These are phyloP conservation scores for Hephaestus fuliginosus DNA, from an alignment of 2,797 vertebrate species.

Conservation along the genomic window DNA sequence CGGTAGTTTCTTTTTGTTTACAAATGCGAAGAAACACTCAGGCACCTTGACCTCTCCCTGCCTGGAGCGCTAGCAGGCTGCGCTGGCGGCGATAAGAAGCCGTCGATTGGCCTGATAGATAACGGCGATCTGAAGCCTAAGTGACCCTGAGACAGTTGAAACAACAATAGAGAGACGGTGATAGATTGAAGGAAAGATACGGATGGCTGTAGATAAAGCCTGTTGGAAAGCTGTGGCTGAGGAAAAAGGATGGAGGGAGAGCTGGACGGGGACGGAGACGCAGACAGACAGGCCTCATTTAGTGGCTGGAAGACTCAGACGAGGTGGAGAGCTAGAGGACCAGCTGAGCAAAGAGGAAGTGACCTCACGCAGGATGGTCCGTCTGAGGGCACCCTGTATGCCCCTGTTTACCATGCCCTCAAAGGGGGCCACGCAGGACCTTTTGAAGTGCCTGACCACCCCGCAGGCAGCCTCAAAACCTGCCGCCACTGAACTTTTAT, in stretches of 20 bases:
- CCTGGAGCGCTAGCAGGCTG: slow-evolving; percentile 67
- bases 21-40: slow-evolving; percentile 71
- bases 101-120: slow-evolving; percentile 75
- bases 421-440: slow-evolving; percentile 72
- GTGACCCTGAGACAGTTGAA: slow-evolving; percentile 73
- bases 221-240: slow-evolving; percentile 24
- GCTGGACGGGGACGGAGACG: slow-evolving; percentile 36
- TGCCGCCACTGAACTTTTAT: slow-evolving; percentile 81
- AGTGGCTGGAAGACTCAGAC: slow-evolving; percentile 37
- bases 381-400: slow-evolving; percentile 63
- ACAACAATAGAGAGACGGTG: slow-evolving; percentile 49
- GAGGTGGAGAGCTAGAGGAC: slow-evolving; percentile 40
- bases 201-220: slow-evolving; percentile 34
- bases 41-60: slow-evolving; percentile 78
- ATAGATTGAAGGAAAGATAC: slow-evolving; percentile 35
- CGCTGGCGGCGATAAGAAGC: slow-evolving; percentile 77
- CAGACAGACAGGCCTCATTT: slow-evolving; percentile 33
- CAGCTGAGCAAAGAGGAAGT: slow-evolving; percentile 70
- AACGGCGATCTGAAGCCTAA: slow-evolving; percentile 75
- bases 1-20: slow-evolving; percentile 75
- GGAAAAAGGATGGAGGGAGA: slow-evolving; percentile 11
- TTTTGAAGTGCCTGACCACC: slow-evolving; percentile 81
- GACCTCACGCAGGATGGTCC: slow-evolving; percentile 74
- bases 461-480: slow-evolving; percentile 80
- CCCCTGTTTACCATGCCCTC: slow-evolving; percentile 75